Evolutionary conservation across 2,113 vertebrate genomes (phyloP), one percentile per base, ranked within the genome.

Genomic region (Talpa occidentalis): DNA sequence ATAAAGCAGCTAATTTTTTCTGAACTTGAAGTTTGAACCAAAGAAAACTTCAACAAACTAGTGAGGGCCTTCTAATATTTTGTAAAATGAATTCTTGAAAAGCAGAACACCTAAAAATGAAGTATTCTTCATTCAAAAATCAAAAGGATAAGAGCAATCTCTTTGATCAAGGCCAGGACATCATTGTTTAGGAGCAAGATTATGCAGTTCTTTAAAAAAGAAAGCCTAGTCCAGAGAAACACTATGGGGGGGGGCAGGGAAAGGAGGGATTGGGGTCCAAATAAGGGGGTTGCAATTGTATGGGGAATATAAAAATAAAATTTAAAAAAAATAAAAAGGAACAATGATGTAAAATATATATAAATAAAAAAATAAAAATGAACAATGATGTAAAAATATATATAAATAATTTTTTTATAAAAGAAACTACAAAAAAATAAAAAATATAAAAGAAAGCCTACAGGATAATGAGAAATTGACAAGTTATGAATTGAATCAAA

Each of bases 1-100:
- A 69, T 78, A 78, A 91, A 97, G 60, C 26, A 72, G 19, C 16
- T 86, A 91, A 83, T 62, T 90, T 10, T n/a, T 86, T 60, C 56
- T 76, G 28, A 52, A 62, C 54, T 59, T 19, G 11, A 66, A 88
- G 49, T 77, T 64, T 62, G 32, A 91, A 67, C 44, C 37, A 21
- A 90, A 86, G 26, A 30, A 56, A 86, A 62, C 4, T 5, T 93
- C 24, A 60, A 11, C 52, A 62, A 35, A 44, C 3, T 35, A 30
- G 62, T 47, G 26, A 84, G n/a, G n/a, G 30, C 10, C 44, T 47
- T 0, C n/a, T 9, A 3, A 67, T 3, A n/a, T 74, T 74, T 88
- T 64, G 12, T 80, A 60, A 89, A 78, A n/a, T 60, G 26, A 94
- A 80, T 78, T 60, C 84, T 54, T 67, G 74, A 59, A 64, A 94